Percentiles rank a stretch among this genome's conserved stretches.
Evolutionary conservation across 2,888 invertebrate genomes (phyloP).

Genomic region (Nomada lathburiana): DNA sequence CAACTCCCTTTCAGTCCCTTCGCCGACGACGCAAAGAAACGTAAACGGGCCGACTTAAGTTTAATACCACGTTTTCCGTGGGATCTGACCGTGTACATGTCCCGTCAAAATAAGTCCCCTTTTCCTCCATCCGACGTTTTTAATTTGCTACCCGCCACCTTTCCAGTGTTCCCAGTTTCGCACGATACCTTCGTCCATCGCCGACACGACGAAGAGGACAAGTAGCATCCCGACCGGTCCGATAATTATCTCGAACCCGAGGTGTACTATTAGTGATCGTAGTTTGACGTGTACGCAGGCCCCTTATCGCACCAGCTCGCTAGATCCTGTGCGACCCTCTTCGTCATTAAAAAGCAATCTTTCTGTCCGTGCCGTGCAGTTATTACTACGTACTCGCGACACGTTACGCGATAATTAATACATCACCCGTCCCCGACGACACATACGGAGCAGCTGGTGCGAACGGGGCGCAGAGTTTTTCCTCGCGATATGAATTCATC

Average conservation of each 20-base stretch:
- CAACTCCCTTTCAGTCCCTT: not conserved
- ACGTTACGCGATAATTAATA: constrained; percentile 77
- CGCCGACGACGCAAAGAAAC: constrained; percentile 23
- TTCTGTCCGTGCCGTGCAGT: constrained; percentile 58
- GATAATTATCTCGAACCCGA: constrained; percentile 77
- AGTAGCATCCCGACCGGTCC: constrained; percentile 67
- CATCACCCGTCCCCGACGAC: constrained; percentile 58
- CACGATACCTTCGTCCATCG: constrained; percentile 3
- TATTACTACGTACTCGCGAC: constrained; percentile 72
- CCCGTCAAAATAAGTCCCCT: constrained; percentile 63
- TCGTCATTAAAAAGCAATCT: constrained; percentile 72
- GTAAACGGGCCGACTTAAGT: constrained; percentile 43
- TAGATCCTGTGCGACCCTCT: constrained; percentile 57
- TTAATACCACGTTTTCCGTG: constrained; percentile 12
- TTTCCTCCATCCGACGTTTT: constrained; percentile 67
- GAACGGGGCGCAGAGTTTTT: constrained; percentile 19
- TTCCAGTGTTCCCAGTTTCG: constrained; percentile 12
- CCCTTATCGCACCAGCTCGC: constrained; percentile 59
- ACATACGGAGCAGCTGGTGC: not conserved
- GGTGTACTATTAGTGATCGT: constrained; percentile 78
- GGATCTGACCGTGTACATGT: constrained; percentile 15
- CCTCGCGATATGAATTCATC: constrained; percentile 9
- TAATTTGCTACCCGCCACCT: constrained; percentile 59
- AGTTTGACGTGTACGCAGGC: constrained; percentile 73
- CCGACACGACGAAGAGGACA: constrained; percentile 14